Evolutionary conservation across 2,888 invertebrate genomes (phyloP).

Genomic region (Meteorus cinctellus): DNA sequence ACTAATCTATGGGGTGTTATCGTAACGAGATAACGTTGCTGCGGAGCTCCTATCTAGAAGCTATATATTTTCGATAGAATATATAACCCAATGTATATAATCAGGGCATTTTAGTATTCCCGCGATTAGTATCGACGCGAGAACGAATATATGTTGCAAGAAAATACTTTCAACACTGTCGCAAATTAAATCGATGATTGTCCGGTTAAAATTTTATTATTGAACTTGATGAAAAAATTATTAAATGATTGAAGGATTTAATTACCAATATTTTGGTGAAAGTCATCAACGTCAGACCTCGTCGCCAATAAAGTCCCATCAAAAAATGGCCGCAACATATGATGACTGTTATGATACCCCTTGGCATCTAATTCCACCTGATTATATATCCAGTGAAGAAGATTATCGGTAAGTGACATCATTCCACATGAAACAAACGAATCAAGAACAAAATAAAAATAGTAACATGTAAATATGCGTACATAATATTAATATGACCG

Average conservation of each 20-base stretch:
- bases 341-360: constrained; percentile 80
- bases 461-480: background rate
- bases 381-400: constrained; percentile 81
- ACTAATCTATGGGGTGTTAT: constrained; percentile 68
- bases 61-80: constrained; percentile 71
- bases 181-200: too few relatives aligned
- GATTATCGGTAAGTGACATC: constrained; percentile 77
- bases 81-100: constrained; percentile 69
- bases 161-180: too few relatives aligned
- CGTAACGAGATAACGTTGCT: constrained; percentile 69
- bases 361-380: constrained; percentile 83
- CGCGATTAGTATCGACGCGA: constrained; percentile 57
- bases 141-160: constrained; percentile 17
- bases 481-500: background rate
- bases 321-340: constrained; percentile 77
- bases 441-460: background rate
- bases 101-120: constrained; percentile 56
- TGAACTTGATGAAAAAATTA: background rate
- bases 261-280: constrained; percentile 33
- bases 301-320: constrained; percentile 37
- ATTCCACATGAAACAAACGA: constrained; percentile 22
- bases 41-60: constrained; percentile 70
- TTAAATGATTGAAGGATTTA: constrained; percentile 36
- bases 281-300: constrained; percentile 40
- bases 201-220: background rate